Evolutionary conservation across 2,888 invertebrate species (phyloP).

Genomic region (Apotomis betuletana): DNA sequence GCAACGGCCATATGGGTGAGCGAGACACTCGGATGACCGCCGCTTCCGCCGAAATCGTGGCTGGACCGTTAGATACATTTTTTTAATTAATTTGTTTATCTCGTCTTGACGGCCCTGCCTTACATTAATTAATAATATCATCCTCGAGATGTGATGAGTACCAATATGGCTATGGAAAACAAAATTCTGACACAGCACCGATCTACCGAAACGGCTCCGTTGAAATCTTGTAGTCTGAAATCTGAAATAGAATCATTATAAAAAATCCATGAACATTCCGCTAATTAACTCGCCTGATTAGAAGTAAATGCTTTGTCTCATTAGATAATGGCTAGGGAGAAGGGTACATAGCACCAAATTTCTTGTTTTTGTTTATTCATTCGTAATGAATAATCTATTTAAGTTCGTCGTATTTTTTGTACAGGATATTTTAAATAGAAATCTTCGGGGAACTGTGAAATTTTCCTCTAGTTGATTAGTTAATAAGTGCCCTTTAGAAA

Average conservation of each 20-base stretch:
- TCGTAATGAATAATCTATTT: conserved; percentile 9
- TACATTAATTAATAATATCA: conserved; percentile 51
- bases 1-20: too few species aligned
- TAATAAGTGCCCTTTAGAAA: not conserved
- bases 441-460: not conserved
- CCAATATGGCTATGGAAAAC: conserved; percentile 62
- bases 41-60: too few species aligned
- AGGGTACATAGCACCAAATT: not conserved
- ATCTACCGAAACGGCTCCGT: conserved; percentile 62
- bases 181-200: conserved; percentile 58
- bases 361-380: conserved; percentile 4
- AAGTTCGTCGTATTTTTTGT: conserved; percentile 40
- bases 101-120: too few species aligned
- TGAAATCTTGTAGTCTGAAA: conserved; percentile 81
- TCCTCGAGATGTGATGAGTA: conserved; percentile 51
- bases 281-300: conserved; percentile 57
- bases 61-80: too few species aligned
- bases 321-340: conserved; percentile 19
- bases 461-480: not conserved
- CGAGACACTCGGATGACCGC: too few species aligned
- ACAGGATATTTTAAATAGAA: not conserved
- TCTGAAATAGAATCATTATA: conserved; percentile 57
- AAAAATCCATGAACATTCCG: conserved; percentile 50
- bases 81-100: too few species aligned
- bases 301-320: conserved; percentile 33